Percentiles rank a stretch among this genome's conserved stretches.
These are phyloP conservation scores for Oryctes rhinoceros DNA, from an alignment of 1,140 invertebrate genomes.

Conservation along the genomic window DNA sequence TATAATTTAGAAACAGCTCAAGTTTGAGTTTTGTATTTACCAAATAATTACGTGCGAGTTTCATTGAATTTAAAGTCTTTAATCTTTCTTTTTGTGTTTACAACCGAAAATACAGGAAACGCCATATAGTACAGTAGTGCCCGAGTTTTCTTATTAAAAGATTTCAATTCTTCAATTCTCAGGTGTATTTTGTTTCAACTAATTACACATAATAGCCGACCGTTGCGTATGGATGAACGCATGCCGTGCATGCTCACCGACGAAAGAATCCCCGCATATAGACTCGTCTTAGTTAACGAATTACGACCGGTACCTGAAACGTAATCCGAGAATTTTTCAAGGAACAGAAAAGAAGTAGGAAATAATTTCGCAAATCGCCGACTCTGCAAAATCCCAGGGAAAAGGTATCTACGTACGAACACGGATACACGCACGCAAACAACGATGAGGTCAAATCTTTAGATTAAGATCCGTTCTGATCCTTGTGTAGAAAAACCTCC, in stretches of 20 bases:
- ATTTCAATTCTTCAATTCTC: background rate
- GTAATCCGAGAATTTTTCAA: conserved; percentile 45
- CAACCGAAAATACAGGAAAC: background rate
- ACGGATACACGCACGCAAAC: conserved; percentile 3
- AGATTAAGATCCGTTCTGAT: conserved; percentile 47
- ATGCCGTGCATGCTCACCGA: background rate
- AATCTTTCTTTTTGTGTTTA: background rate
- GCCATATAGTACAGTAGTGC: background rate
- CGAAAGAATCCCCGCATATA: background rate
- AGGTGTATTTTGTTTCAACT: conserved; percentile 31
- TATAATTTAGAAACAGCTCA: too few relatives aligned
- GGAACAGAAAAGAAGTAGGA: conserved; percentile 27
- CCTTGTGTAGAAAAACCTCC: conserved; percentile 48
- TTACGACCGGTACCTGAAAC: conserved; percentile 40
- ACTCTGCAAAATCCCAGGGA: conserved; percentile 40
- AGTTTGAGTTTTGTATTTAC: too few relatives aligned
- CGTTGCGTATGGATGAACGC: background rate
- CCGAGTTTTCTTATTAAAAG: background rate
- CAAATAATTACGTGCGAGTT: too few relatives aligned
- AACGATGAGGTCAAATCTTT: conserved; percentile 44
- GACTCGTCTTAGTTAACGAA: background rate
- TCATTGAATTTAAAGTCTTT: too few relatives aligned
- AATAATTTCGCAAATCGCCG: conserved; percentile 48
- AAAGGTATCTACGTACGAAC: background rate
- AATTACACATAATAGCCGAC: conserved; percentile 21